A percentile compares a stretch with the other conserved stretches of the same genome.
These are phyloP conservation scores for Synodontis membranacea DNA, from an alignment of 2,113 vertebrate species.

Conservation along the genomic window DNA sequence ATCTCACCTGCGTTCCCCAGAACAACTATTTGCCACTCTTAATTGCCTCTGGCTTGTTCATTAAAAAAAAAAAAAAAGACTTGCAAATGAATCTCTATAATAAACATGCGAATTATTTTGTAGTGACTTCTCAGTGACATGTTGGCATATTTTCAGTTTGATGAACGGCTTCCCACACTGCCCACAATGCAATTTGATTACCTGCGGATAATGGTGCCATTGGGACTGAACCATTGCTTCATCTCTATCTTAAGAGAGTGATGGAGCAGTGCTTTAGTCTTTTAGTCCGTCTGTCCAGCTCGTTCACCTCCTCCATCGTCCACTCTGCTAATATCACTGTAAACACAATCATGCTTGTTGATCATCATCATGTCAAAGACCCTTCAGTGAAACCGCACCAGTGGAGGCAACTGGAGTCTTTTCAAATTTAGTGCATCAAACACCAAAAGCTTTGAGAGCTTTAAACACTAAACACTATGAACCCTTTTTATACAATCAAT, in stretches of 20 bases:
- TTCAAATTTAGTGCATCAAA: neutral
- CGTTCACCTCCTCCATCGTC: neutral
- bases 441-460: neutral
- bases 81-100: neutral
- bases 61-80: neutral
- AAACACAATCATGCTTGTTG: neutral
- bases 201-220: neutral
- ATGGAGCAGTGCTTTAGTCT: neutral
- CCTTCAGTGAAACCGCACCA: neutral
- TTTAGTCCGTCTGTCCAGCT: neutral
- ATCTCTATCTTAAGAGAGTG: neutral
- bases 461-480: neutral
- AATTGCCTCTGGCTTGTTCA: neutral
- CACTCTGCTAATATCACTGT: neutral
- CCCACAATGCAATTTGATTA: neutral
- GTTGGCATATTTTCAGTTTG: neutral
- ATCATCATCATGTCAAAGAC: neutral
- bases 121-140: neutral
- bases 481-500: neutral
- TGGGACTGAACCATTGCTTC: neutral
- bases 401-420: neutral
- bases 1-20: neutral
- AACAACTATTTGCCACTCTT: neutral
- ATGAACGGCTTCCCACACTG: neutral
- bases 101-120: neutral